Conservation (phyloP, 2,888 invertebrate genomes). For the Nomada flava region DNA sequence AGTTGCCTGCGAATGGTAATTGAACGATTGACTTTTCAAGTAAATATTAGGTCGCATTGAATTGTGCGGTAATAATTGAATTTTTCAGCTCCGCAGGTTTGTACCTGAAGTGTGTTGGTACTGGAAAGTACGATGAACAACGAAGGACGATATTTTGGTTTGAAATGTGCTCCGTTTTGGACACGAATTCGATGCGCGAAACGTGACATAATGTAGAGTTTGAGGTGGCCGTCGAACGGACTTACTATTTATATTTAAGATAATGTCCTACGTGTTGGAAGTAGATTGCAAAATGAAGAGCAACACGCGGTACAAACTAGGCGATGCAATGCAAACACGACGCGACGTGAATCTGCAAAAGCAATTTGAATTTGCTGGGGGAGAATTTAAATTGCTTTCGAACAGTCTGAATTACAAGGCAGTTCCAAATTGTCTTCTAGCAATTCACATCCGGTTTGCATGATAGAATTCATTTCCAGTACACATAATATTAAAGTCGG, state of each 20-base stretch:
- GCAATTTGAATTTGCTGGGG: conserved; percentile 65
- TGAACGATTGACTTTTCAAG: too few species aligned
- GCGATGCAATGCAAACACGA: conserved; percentile 54
- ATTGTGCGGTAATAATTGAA: too few species aligned
- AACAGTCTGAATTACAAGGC: conserved; percentile 69
- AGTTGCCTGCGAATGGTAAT: too few species aligned
- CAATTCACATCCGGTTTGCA: conserved; percentile 66
- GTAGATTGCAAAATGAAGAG: conserved; percentile 45
- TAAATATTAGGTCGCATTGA: too few species aligned
- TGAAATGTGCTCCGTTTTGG: neutral
- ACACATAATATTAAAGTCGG: conserved; percentile 38
- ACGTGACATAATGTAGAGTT: neutral
- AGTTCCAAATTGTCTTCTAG: conserved; percentile 67
- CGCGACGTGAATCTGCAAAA: conserved; percentile 66
- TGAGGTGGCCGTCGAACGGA: neutral
- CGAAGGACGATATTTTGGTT: too few species aligned
- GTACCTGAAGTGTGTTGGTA: too few species aligned
- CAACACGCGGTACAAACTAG: conserved; percentile 32
- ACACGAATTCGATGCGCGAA: neutral
- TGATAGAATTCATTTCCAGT: conserved; percentile 60
- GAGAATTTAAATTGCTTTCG: conserved; percentile 72
- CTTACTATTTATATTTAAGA: conserved; percentile 34
- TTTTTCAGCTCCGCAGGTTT: too few species aligned
- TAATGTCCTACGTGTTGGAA: conserved; percentile 35
- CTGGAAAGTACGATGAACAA: too few species aligned